Percentiles rank a stretch among this genome's conserved stretches.
Conservation (phyloP, 2,888 invertebrate species). For the Tetropium fuscum region DNA sequence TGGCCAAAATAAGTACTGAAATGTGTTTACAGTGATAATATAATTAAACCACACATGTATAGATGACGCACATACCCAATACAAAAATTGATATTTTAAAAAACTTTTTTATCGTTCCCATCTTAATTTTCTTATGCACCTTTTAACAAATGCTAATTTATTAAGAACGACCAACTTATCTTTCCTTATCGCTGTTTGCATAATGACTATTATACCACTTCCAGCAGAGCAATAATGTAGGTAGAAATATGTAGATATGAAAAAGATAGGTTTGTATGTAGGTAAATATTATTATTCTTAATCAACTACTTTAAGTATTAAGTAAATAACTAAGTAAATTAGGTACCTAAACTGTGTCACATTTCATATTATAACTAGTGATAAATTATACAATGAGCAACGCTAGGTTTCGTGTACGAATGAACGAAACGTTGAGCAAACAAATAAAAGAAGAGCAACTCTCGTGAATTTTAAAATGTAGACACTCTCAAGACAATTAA, state of each 20-base stretch:
- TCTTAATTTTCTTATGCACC: conserved; percentile 2
- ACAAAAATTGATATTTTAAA: conserved; percentile 11
- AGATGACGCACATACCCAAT: conserved; percentile 15
- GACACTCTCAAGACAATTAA: no score
- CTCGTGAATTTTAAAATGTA: no score
- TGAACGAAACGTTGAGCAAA: no score
- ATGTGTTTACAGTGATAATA: no score
- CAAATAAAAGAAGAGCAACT: no score
- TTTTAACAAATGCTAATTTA: conserved; percentile 15
- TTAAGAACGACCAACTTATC: conserved; percentile 20
- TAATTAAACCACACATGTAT: not conserved
- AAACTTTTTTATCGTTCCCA: conserved; percentile 10
- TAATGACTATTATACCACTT: conserved; percentile 6
- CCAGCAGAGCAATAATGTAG: no score
- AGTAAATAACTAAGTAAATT: no score
- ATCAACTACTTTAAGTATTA: not conserved
- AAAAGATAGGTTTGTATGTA: not conserved
- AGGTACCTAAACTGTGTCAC: not conserved
- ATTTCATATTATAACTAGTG: no score
- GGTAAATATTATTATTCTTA: not conserved
- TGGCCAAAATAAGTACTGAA: conserved; percentile 70
- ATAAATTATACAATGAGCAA: no score
- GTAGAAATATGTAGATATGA: no score
- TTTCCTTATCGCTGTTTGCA: conserved; percentile 17
- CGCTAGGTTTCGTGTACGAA: no score